phyloP scores from a whole-genome alignment of 1,140 invertebrate species.

The Yoshiicerus persimilis region DNA sequence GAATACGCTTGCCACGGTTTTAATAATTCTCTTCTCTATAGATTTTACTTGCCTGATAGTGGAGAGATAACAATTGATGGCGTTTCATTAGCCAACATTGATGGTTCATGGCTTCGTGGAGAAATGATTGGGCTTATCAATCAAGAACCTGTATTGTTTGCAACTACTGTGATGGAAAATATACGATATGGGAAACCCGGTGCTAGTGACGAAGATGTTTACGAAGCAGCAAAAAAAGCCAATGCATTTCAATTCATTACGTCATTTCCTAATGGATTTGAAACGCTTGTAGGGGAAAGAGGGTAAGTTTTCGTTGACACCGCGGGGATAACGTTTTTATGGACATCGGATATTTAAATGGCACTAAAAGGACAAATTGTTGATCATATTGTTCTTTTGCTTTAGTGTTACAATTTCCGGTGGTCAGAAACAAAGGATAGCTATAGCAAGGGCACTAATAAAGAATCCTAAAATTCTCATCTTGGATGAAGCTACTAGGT shows the following conservation, averaged over 20 bases:
- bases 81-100: conserved; percentile 70
- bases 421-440: conserved; percentile 87
- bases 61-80: conserved; percentile 80
- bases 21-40: conserved; percentile 46
- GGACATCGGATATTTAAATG: no score
- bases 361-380: no score
- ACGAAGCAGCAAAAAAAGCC: conserved; percentile 77
- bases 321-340: no score
- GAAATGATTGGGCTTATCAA: conserved; percentile 83
- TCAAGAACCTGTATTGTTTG: conserved; percentile 91
- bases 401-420: conserved; percentile 83
- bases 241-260: conserved; percentile 89
- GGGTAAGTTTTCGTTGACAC: no score
- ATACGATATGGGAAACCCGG: conserved; percentile 79
- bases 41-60: conserved; percentile 80
- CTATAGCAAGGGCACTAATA: conserved; percentile 82
- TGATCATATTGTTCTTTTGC: no score
- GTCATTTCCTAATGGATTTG: conserved; percentile 79
- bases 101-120: conserved; percentile 82
- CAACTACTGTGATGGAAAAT: conserved; percentile 87
- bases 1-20: neutral
- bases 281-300: conserved; percentile 84
- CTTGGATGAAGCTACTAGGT: conserved; percentile 90
- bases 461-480: conserved; percentile 84
- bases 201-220: conserved; percentile 65